A percentile compares a stretch with the other conserved stretches of the same genome.
Conservation (phyloP, 2,113 vertebrate species). For the Limnothrissa miodon region DNA sequence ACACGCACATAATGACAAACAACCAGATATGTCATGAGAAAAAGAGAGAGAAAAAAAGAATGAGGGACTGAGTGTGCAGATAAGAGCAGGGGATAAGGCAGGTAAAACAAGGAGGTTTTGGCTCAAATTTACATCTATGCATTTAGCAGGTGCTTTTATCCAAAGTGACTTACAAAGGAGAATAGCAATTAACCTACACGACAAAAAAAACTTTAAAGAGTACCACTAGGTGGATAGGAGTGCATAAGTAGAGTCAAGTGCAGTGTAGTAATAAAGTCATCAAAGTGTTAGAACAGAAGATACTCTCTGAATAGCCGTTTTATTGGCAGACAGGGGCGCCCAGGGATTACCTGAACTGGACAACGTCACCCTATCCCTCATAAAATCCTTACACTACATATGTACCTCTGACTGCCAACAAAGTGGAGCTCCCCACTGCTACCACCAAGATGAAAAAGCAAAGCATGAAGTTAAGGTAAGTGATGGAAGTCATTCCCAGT, state of each 20-base stretch:
- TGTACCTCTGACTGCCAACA: background rate
- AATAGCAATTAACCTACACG: too few species aligned
- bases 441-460: background rate
- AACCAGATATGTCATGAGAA: background rate
- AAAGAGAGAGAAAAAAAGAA: background rate
- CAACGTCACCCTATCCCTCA: background rate
- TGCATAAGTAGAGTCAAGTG: too few species aligned
- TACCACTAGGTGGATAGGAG: too few species aligned
- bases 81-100: background rate
- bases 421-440: background rate
- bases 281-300: too few species aligned
- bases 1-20: background rate
- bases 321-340: too few species aligned
- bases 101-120: too few species aligned
- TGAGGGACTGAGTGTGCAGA: background rate
- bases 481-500: background rate
- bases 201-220: too few species aligned
- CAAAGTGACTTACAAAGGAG: too few species aligned
- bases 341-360: background rate
- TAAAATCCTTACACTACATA: background rate
- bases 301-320: too few species aligned
- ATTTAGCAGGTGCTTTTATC: background rate
- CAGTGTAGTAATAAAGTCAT: too few species aligned
- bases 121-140: too few species aligned
- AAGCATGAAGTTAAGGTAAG: background rate